Base-by-base conservation (phyloP, 2,797 vertebrate species). In the Amphiprion clarkii region DNA sequence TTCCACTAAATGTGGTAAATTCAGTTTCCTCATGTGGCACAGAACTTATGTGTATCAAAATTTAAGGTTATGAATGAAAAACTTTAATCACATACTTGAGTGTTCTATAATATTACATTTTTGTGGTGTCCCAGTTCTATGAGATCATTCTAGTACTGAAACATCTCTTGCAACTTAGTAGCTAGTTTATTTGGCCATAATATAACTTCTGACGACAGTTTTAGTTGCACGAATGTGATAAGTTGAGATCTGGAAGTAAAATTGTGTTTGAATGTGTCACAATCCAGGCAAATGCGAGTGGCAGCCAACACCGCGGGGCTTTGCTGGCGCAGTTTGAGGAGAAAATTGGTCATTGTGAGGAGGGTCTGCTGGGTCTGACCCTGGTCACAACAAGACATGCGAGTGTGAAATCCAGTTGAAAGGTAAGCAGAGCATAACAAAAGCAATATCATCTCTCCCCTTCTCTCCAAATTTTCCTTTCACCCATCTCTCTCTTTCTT, bases 351-450 rank as follows among this genome's bases (percentile, higher is more conserved):
- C 91, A 94, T 95, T 96, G 95, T 96, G 92, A 83, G 83, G 78
- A 84, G 89, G 89, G 80, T 93, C 63, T 88, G 87, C 92, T 69
- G 88, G 78, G 82, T 86, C 82, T 95, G 95, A 96, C 95, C 95
- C 93, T 65, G 87, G 83, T 90, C 84, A 60, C 88, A 74, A 81
- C 62, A 62, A 87, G 94, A 95, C 93, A 73, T 76, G 92, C 83
- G 58, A 94, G 93, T 95, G 95, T 96, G 95, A 96, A 96, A 96
- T 96, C 90, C 87, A 88, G 70, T 91, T 96, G 95, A 96, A 93
- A 93, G 93, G 91, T 94, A 87, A 95, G 94, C 93, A 95, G 93
- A 93, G 67, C 76, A 73, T 80, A 90, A 96, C 95, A 95, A 96
- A 94, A 79, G 91, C 92, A 93, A 95, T 93, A 95, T 95, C 71